A percentile compares a stretch with the other conserved stretches of the same genome.
phyloP scores from a whole-genome alignment of 2,888 invertebrate species.

The Temnothorax ravouxi region DNA sequence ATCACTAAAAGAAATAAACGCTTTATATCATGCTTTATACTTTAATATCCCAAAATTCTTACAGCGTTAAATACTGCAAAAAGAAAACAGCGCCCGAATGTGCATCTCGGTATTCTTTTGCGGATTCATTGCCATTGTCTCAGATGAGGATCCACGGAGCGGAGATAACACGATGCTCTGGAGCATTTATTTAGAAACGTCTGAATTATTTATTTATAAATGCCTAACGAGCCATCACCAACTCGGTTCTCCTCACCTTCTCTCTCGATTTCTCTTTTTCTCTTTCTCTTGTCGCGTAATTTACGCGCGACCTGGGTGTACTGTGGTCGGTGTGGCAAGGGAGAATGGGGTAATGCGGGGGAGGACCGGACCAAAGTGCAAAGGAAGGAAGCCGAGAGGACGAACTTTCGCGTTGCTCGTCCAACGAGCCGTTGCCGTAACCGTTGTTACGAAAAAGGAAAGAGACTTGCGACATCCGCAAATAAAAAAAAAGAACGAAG shows the following conservation, averaged over 20 bases:
- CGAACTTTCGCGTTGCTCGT: constrained; percentile 65
- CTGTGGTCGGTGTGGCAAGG: constrained; percentile 39
- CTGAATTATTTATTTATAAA: constrained; percentile 80
- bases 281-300: constrained; percentile 65
- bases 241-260: constrained; percentile 40
- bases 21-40: neutral
- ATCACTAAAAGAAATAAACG: constrained; percentile 10
- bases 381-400: constrained; percentile 63
- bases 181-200: constrained; percentile 74
- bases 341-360: constrained; percentile 26
- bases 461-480: constrained; percentile 34
- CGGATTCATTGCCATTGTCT: constrained; percentile 34
- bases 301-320: constrained; percentile 71
- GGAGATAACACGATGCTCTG: constrained; percentile 40
- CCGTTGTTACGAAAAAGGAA: constrained; percentile 52
- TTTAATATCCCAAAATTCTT: constrained; percentile 19
- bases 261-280: constrained; percentile 40
- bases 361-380: constrained; percentile 52
- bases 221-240: constrained; percentile 77
- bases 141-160: constrained; percentile 9
- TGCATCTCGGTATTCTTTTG: constrained; percentile 32
- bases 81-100: neutral
- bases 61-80: constrained; percentile 10
- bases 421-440: constrained; percentile 59
- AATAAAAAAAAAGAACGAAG: constrained; percentile 38